Conservation (phyloP, 2,113 vertebrate genomes). For the Vireo altiloquus region DNA sequence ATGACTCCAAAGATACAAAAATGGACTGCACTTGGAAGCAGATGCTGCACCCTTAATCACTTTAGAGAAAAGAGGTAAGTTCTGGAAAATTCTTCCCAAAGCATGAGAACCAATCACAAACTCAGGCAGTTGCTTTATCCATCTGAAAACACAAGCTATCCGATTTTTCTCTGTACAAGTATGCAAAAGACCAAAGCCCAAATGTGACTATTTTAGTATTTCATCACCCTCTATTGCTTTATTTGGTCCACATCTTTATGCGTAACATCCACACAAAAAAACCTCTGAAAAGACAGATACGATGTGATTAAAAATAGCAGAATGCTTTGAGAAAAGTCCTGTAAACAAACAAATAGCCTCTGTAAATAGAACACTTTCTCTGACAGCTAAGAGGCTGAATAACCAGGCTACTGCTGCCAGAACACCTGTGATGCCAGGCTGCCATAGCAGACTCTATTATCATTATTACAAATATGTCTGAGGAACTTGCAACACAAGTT, state of each 20-base stretch:
- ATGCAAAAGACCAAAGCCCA: background rate
- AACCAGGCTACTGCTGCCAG: background rate
- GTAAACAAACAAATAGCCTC: background rate
- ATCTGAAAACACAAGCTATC: background rate
- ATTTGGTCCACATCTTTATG: background rate
- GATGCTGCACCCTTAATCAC: background rate
- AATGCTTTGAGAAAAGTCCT: background rate
- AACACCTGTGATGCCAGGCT: background rate
- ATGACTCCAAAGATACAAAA: background rate
- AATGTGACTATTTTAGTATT: background rate
- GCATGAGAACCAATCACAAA: background rate
- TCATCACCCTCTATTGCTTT: background rate
- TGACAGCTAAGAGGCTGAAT: background rate
- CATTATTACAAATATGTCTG: background rate
- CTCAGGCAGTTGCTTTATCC: background rate
- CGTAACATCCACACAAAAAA: background rate
- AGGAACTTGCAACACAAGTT: background rate
- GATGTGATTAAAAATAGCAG: background rate
- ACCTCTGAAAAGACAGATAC: background rate
- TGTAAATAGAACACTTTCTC: background rate
- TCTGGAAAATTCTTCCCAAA: background rate
- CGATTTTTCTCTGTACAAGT: background rate
- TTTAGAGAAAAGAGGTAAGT: background rate
- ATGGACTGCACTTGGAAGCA: background rate
- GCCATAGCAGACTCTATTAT: background rate